Conservation (phyloP, 2,113 vertebrate species). For the Rhegmatorhina hoffmannsi region DNA sequence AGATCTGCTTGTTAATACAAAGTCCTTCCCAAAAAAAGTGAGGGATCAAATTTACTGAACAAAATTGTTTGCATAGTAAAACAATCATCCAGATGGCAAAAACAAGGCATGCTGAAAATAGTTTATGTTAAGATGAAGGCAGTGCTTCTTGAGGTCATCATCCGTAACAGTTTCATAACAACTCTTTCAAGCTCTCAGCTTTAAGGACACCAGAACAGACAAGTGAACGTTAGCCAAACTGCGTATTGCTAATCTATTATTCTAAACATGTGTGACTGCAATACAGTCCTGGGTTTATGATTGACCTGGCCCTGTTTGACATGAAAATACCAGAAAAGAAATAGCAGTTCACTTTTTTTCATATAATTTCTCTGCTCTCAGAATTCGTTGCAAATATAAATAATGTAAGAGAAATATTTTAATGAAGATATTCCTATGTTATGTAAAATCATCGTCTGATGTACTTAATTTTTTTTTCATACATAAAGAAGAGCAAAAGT, state of each 20-base stretch:
- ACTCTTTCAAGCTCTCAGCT: background rate
- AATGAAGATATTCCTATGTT: background rate
- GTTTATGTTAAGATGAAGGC: background rate
- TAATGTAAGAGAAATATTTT: background rate
- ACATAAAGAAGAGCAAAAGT: background rate
- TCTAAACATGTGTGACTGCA: conserved; percentile 27
- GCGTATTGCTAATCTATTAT: background rate
- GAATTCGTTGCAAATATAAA: background rate
- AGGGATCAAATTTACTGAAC: background rate
- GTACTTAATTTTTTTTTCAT: background rate
- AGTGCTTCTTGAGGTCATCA: background rate
- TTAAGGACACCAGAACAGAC: background rate
- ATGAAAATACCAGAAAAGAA: conserved; percentile 19
- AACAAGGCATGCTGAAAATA: background rate
- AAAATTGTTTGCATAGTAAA: conserved; percentile 17
- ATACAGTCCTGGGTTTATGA: background rate
- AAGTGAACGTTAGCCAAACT: conserved; percentile 18
- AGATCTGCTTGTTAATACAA: background rate
- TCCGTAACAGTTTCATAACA: background rate
- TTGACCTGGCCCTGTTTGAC: conserved; percentile 6
- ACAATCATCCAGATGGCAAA: conserved; percentile 25
- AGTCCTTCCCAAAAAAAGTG: background rate
- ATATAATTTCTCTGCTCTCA: background rate
- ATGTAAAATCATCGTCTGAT: background rate
- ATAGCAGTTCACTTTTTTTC: background rate